phyloP scores from a whole-genome alignment of 2,113 vertebrate species.

The Probosciger aterrimus region DNA sequence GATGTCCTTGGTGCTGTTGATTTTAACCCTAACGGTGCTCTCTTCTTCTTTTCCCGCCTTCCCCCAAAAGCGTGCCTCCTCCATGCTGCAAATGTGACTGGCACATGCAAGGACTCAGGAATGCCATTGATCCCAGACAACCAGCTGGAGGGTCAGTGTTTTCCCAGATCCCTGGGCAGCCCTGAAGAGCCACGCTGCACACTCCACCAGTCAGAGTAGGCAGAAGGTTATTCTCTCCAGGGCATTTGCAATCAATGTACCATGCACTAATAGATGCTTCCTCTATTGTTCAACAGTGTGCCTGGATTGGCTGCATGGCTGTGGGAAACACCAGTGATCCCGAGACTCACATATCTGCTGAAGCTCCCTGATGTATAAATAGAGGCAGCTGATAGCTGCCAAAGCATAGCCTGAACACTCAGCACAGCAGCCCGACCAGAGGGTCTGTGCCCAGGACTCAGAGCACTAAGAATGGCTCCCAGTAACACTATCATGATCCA shows the following conservation, averaged over 20 bases:
- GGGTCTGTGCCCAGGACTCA: background rate
- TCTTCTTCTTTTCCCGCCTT: background rate
- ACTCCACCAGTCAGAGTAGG: slow-evolving; percentile 54
- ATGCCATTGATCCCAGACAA: background rate
- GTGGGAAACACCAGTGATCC: slow-evolving; percentile 65
- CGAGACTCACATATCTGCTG: slow-evolving; percentile 32
- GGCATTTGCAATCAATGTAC: slow-evolving; percentile 52
- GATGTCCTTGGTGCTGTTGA: background rate
- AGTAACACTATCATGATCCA: background rate
- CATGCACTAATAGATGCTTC: slow-evolving; percentile 49
- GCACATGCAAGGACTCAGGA: background rate
- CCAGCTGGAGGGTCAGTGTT: slow-evolving; percentile 16
- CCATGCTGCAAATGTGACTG: background rate
- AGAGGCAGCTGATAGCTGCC: background rate
- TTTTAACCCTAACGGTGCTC: background rate
- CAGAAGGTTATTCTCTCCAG: slow-evolving; percentile 61
- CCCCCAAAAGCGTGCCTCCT: background rate
- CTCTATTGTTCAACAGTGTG: slow-evolving; percentile 19
- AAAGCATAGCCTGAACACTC: background rate
- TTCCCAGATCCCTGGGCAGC: slow-evolving; percentile 31
- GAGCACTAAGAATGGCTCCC: slow-evolving; percentile 36
- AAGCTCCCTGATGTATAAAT: slow-evolving; percentile 36
- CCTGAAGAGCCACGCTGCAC: background rate
- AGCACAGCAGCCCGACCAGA: background rate
- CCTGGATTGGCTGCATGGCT: slow-evolving; percentile 60